Conservation (phyloP, 2,888 invertebrate species). For the Polia nebulosa region DNA sequence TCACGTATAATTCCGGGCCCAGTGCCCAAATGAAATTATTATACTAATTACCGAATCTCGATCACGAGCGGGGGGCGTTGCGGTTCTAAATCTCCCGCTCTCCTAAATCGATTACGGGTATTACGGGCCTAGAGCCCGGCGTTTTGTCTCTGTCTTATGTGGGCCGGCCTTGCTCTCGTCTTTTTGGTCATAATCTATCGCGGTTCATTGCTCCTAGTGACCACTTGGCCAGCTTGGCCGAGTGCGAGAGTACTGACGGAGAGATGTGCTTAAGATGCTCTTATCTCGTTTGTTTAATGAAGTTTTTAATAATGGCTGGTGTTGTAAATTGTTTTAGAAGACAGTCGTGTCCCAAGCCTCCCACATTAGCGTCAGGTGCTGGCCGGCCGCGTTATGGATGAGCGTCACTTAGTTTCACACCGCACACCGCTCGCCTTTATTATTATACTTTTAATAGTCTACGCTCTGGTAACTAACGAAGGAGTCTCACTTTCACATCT, state of each 20-base stretch:
- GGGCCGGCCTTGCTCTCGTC: constrained; percentile 83
- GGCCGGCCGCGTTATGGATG: constrained; percentile 59
- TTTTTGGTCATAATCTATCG: constrained; percentile 85
- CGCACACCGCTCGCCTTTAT: constrained; percentile 60
- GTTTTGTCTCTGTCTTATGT: constrained; percentile 88
- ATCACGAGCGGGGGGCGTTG: constrained; percentile 84
- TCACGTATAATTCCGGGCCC: constrained; percentile 79
- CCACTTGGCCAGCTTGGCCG: constrained; percentile 75
- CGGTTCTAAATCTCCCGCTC: constrained; percentile 85
- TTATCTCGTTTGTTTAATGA: constrained; percentile 71
- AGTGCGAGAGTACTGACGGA: constrained; percentile 53
- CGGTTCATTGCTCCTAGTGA: constrained; percentile 86
- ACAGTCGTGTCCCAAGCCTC: constrained; percentile 66
- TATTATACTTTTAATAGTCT: constrained; percentile 71
- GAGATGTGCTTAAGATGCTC: constrained; percentile 60
- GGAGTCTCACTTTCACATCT: constrained; percentile 81
- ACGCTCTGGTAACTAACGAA: constrained; percentile 82
- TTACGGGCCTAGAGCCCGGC: constrained; percentile 84
- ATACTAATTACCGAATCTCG: constrained; percentile 88
- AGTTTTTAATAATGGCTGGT: constrained; percentile 66
- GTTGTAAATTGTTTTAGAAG: constrained; percentile 68
- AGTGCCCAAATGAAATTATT: constrained; percentile 87
- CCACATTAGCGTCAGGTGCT: constrained; percentile 63
- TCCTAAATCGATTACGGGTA: constrained; percentile 88
- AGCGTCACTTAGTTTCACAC: constrained; percentile 67